phyloP scores from a whole-genome alignment of 2,113 vertebrate species.

The Myiagra hebetior region DNA sequence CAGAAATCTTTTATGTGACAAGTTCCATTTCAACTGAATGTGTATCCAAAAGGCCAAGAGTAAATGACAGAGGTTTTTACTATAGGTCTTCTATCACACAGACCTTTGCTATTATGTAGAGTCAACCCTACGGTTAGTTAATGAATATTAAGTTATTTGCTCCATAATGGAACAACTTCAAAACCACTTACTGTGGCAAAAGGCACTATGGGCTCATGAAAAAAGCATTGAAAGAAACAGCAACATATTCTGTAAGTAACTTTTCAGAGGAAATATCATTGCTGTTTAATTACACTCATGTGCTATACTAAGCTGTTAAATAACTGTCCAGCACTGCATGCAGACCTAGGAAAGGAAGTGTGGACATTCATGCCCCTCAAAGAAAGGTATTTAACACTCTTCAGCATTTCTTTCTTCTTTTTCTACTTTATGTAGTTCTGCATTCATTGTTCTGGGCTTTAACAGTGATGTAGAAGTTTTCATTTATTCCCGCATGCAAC shows the following conservation, averaged over 20 bases:
- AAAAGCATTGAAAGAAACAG: not conserved
- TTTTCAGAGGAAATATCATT: not conserved
- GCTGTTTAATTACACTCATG: not conserved
- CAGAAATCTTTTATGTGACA: not conserved
- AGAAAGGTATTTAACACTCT: not conserved
- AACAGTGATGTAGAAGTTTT: not conserved
- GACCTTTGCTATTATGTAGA: not conserved
- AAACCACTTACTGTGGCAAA: not conserved
- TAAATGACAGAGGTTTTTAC: not conserved
- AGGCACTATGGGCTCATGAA: not conserved
- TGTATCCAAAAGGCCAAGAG: not conserved
- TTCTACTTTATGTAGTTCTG: not conserved
- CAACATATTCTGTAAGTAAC: too few species aligned
- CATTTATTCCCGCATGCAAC: accelerated
- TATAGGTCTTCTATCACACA: not conserved
- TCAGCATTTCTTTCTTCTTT: not conserved
- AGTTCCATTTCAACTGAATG: not conserved
- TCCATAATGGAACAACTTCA: not conserved
- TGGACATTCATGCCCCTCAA: not conserved
- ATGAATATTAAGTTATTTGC: not conserved
- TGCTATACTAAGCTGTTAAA: not conserved
- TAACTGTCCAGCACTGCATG: not conserved
- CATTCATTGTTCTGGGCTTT: not conserved
- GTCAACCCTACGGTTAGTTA: not conserved
- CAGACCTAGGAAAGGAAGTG: not conserved